A percentile compares a stretch with the other conserved stretches of the same genome.
These are phyloP conservation scores for Callopanchax toddi DNA, from an alignment of 2,113 vertebrate species.

Conservation along the genomic window DNA sequence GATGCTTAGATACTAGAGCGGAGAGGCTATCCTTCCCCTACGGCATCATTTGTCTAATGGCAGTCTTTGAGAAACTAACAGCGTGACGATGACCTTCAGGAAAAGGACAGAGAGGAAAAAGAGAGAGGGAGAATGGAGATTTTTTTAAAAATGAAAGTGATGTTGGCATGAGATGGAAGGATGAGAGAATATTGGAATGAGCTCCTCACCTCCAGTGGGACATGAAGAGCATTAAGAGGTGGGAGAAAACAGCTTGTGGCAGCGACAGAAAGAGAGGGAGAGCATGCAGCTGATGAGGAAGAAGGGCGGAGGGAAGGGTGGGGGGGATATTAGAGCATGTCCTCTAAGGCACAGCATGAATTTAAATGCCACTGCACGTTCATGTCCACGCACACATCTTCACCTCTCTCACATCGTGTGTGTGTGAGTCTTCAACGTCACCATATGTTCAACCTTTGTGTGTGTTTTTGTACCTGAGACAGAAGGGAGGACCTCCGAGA, in stretches of 20 bases:
- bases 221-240: conserved; percentile 55
- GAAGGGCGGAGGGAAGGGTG: conserved; percentile 46
- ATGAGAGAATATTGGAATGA: conserved; percentile 60
- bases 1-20: conserved; percentile 21
- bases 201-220: conserved; percentile 43
- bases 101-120: conserved; percentile 20
- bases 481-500: conserved; percentile 46
- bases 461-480: conserved; percentile 26
- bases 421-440: conserved; percentile 30
- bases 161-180: conserved; percentile 57
- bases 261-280: conserved; percentile 59
- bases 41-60: conserved; percentile 25
- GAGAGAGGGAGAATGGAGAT: conserved; percentile 10
- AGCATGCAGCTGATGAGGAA: conserved; percentile 41
- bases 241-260: conserved; percentile 66
- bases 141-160: conserved; percentile 39
- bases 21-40: conserved; percentile 13
- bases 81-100: conserved; percentile 58
- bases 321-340: conserved; percentile 65
- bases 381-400: conserved; percentile 9
- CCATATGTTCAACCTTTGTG: conserved; percentile 30
- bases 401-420: conserved; percentile 1
- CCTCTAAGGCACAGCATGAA: conserved; percentile 69
- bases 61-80: conserved; percentile 23
- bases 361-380: conserved; percentile 69